Conservation (phyloP, 2,113 vertebrate species). For the Hippolais icterina region DNA sequence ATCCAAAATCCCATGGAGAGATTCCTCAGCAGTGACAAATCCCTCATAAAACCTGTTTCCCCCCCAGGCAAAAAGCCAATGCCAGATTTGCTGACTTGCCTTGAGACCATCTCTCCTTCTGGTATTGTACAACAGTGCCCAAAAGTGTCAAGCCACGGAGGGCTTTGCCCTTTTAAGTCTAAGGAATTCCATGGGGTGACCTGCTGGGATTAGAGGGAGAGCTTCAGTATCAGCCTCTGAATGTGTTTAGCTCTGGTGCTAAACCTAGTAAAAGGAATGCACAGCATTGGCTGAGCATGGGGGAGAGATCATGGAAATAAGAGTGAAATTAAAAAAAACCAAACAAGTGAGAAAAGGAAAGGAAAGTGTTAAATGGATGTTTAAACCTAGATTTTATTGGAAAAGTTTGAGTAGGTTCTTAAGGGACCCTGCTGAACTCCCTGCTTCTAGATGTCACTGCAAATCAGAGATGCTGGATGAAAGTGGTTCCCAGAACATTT, state of each 20-base stretch:
- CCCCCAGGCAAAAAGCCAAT: not conserved
- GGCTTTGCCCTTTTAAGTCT: not conserved
- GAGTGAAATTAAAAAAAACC: not conserved
- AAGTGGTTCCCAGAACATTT: slow-evolving; percentile 24
- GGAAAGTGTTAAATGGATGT: not conserved
- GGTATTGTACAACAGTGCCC: not conserved
- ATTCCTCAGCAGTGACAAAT: not conserved
- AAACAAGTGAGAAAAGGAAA: not conserved
- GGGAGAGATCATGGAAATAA: not conserved
- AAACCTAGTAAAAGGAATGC: not conserved
- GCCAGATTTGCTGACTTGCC: not conserved
- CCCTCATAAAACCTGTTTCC: not conserved
- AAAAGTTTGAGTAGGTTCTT: not conserved
- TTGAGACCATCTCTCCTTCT: not conserved
- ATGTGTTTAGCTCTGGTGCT: not conserved
- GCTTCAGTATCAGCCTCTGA: not conserved
- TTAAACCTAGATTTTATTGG: not conserved
- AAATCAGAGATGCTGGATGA: slow-evolving; percentile 11
- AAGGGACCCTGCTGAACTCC: not conserved
- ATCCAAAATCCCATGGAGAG: not conserved
- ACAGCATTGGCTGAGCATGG: not conserved
- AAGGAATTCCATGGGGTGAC: not conserved
- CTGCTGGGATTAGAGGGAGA: not conserved
- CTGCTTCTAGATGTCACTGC: not conserved
- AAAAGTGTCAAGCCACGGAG: not conserved